Conservation (phyloP, 2,797 vertebrate species). For the Leucoraja ocellata region DNA sequence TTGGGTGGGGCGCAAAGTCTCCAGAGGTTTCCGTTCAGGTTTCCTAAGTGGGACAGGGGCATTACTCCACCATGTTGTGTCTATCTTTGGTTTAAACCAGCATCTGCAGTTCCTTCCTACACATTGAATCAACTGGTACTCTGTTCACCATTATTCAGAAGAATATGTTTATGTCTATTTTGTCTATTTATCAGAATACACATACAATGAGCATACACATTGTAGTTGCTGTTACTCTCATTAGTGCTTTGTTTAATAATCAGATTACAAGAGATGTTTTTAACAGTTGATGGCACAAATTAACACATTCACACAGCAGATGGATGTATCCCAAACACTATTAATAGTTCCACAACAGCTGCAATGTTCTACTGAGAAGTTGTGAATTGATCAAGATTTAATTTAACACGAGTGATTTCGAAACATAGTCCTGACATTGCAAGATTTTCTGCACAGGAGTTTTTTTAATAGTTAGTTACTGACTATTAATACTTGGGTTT, state of each 20-base stretch:
- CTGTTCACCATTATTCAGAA: too few relatives aligned
- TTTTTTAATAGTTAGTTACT: background rate
- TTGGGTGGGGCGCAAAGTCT: too few relatives aligned
- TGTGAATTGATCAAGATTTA: conserved; percentile 17
- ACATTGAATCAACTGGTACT: too few relatives aligned
- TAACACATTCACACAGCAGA: conserved; percentile 24
- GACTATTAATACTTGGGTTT: background rate
- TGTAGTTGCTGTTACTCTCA: background rate
- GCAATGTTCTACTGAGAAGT: conserved; percentile 11
- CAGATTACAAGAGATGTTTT: conserved; percentile 15
- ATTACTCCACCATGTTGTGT: too few relatives aligned
- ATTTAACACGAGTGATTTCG: background rate
- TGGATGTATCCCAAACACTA: conserved; percentile 16
- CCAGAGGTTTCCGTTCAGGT: too few relatives aligned
- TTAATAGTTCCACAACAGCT: conserved; percentile 22
- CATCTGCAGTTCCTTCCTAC: too few relatives aligned
- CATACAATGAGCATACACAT: background rate
- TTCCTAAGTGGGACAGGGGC: too few relatives aligned
- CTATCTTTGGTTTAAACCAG: too few relatives aligned
- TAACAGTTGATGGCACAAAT: conserved; percentile 8
- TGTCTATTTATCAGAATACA: background rate
- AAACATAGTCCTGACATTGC: background rate
- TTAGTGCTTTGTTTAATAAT: background rate
- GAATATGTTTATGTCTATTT: too few relatives aligned
- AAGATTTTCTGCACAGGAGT: background rate